Evolutionary conservation across 2,888 invertebrate genomes (phyloP).

Genomic region (Pristionchus mayeri): DNA sequence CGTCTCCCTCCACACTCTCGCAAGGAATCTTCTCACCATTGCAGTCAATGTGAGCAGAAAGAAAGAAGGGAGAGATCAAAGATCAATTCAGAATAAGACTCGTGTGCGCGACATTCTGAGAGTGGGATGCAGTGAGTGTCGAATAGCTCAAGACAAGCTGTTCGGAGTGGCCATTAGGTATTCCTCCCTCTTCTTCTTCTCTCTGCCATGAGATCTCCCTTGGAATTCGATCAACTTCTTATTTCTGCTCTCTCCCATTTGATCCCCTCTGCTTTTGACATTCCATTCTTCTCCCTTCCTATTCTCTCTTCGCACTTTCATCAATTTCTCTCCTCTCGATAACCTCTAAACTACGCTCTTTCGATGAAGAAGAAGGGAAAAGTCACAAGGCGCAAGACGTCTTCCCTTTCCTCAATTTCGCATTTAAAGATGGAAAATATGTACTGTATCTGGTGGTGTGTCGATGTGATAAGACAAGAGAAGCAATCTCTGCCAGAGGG

Average conservation of each 20-base stretch:
- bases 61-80: neutral
- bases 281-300: neutral
- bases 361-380: neutral
- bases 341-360: constrained; percentile 15
- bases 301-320: constrained; percentile 43
- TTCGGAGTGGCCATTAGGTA: constrained; percentile 41
- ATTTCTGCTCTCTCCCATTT: neutral
- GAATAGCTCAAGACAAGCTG: constrained; percentile 38
- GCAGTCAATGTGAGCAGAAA: constrained; percentile 36
- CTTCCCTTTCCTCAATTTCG: constrained; percentile 5
- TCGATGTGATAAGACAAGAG: neutral
- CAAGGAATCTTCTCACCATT: constrained; percentile 38
- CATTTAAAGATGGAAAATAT: neutral
- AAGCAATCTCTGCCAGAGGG: neutral
- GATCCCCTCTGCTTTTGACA: neutral
- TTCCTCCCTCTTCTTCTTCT: neutral
- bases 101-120: constrained; percentile 41
- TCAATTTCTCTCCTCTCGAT: constrained; percentile 38
- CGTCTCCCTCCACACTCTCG: constrained; percentile 40
- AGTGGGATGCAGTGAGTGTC: constrained; percentile 22
- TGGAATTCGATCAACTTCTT: neutral
- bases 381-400: neutral
- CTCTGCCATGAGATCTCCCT: neutral
- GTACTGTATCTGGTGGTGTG: too few species aligned
- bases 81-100: constrained; percentile 40